Conservation (phyloP, 1,140 invertebrate species). For the Bicyclus anynana region DNA sequence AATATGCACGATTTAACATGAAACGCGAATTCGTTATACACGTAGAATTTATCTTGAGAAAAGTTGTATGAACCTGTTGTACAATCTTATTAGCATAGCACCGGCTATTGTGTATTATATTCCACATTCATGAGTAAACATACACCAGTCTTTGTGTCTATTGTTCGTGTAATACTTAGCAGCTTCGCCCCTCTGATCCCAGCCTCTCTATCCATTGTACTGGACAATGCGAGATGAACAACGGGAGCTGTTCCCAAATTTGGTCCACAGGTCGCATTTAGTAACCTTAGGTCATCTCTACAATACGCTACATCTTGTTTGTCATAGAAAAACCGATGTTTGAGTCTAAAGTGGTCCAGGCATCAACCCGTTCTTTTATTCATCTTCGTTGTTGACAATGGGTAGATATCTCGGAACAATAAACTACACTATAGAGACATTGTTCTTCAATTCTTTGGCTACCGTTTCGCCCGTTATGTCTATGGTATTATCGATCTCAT, state of each 20-base stretch:
- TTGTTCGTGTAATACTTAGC: slow-evolving; percentile 71
- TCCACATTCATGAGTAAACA: slow-evolving; percentile 73
- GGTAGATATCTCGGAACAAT: slow-evolving; percentile 50
- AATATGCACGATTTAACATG: slow-evolving; percentile 69
- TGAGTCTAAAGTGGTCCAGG: slow-evolving; percentile 41
- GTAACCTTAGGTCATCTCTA: slow-evolving; percentile 60
- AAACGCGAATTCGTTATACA: slow-evolving; percentile 75
- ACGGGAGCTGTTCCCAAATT: slow-evolving; percentile 42
- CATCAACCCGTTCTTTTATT: slow-evolving; percentile 23
- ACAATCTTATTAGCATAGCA: slow-evolving; percentile 63
- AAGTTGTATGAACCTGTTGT: slow-evolving; percentile 65
- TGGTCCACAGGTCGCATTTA: slow-evolving; percentile 59
- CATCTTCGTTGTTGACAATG: slow-evolving; percentile 28
- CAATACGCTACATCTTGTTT: slow-evolving; percentile 53
- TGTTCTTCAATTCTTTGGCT: slow-evolving; percentile 62
- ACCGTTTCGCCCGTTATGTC: slow-evolving; percentile 61
- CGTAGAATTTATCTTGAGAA: slow-evolving; percentile 69
- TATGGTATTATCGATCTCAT: slow-evolving; percentile 66
- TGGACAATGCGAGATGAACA: slow-evolving; percentile 44
- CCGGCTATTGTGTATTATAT: slow-evolving; percentile 61
- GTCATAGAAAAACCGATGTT: slow-evolving; percentile 62
- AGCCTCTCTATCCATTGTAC: slow-evolving; percentile 57
- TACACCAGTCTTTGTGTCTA: slow-evolving; percentile 67
- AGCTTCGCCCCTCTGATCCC: slow-evolving; percentile 66
- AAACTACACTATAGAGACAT: slow-evolving; percentile 45